Percentiles rank a stretch among this genome's conserved stretches.
These are phyloP conservation scores for Cardiocondyla obscurior DNA, from an alignment of 1,140 invertebrate genomes.

Conservation along the genomic window DNA sequence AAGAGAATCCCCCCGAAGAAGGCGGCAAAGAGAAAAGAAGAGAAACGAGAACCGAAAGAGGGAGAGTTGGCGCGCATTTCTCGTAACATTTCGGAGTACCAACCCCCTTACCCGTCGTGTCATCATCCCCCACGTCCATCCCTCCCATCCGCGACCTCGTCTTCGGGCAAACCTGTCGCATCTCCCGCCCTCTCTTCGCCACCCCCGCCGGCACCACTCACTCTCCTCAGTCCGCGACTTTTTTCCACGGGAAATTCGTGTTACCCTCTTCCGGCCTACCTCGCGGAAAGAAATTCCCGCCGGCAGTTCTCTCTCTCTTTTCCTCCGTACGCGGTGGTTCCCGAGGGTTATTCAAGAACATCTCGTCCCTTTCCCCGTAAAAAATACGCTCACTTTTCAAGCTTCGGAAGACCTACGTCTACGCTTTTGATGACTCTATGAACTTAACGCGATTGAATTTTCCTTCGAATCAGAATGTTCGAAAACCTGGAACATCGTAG, in stretches of 20 bases:
- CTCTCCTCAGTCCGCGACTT: conserved; percentile 7
- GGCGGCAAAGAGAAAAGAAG: conserved; percentile 27
- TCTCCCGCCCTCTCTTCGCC: too few species aligned
- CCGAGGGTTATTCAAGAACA: background rate
- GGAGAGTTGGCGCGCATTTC: conserved; percentile 22
- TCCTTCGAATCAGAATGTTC: background rate
- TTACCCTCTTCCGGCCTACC: conserved; percentile 32
- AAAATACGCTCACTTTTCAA: conserved; percentile 1
- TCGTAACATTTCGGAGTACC: conserved; percentile 10
- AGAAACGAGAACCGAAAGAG: conserved; percentile 2
- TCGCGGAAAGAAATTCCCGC: conserved; percentile 26
- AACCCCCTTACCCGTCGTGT: background rate
- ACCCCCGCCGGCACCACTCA: background rate
- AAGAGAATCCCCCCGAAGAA: conserved; percentile 32
- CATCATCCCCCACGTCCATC: background rate
- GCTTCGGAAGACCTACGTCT: background rate
- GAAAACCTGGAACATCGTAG: background rate
- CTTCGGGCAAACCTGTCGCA: conserved; percentile 47
- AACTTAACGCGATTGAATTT: background rate
- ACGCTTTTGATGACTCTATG: background rate
- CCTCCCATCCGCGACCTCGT: background rate
- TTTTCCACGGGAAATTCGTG: conserved; percentile 39
- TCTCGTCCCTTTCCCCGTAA: background rate
- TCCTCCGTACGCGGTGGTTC: background rate
- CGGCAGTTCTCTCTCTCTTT: too few species aligned